Evolutionary conservation across 2,113 vertebrate species (phyloP).

Genomic region (Ageneiosus marmoratus): DNA sequence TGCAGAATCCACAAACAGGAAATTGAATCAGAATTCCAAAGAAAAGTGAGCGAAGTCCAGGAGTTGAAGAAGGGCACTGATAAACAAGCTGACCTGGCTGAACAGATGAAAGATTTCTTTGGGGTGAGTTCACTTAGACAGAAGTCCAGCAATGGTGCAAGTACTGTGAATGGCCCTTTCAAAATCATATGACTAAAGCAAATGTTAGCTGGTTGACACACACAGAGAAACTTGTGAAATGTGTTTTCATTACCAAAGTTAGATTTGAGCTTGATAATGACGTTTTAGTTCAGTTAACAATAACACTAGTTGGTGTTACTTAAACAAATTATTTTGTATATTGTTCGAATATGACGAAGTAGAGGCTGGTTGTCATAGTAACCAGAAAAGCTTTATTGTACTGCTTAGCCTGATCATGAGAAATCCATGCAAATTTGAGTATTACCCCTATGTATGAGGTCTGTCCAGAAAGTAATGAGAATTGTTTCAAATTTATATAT

Average conservation of each 20-base stretch:
- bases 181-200: background rate
- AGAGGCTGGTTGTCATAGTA: background rate
- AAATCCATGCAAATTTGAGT: background rate
- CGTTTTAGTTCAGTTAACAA: no score
- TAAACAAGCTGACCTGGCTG: constrained; percentile 69
- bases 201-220: background rate
- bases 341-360: background rate
- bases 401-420: background rate
- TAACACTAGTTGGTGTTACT: no score
- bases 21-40: constrained; percentile 69
- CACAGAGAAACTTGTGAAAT: background rate
- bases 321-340: no score
- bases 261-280: no score
- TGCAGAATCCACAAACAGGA: constrained; percentile 71
- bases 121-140: constrained; percentile 53
- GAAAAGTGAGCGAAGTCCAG: constrained; percentile 62
- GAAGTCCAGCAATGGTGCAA: background rate
- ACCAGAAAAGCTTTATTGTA: background rate
- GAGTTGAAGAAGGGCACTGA: constrained; percentile 55
- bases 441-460: background rate
- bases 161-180: background rate
- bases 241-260: no score
- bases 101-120: constrained; percentile 72
- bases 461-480: no score
- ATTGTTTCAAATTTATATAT: no score